Conservation (phyloP, 2,888 invertebrate genomes). For the Thereva nobilitata region DNA sequence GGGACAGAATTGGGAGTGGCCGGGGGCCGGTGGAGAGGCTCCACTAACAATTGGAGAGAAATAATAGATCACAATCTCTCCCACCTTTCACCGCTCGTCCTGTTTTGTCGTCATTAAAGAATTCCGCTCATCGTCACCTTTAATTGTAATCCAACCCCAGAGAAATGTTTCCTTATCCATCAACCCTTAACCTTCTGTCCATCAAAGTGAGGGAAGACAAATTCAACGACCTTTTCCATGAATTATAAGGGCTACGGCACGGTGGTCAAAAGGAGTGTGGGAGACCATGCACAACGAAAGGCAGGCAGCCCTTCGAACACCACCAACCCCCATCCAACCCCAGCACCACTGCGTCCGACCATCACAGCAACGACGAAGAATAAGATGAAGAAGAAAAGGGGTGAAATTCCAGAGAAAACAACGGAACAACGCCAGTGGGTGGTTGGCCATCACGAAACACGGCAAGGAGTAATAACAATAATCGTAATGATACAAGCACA, state of each 20-base stretch:
- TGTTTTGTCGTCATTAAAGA: not conserved
- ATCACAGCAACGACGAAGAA: slow-evolving; percentile 13
- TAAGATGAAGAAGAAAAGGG: slow-evolving; percentile 31
- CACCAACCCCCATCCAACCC: no score
- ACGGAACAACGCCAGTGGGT: slow-evolving; percentile 3
- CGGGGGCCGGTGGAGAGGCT: no score
- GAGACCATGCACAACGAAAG: not conserved
- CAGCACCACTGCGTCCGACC: not conserved
- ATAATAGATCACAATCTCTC: no score
- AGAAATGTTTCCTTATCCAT: slow-evolving; percentile 16
- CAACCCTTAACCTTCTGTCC: slow-evolving; percentile 24
- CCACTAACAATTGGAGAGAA: no score
- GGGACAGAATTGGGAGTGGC: no score
- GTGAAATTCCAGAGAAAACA: slow-evolving; percentile 28
- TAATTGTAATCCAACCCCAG: slow-evolving; percentile 1
- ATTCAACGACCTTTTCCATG: slow-evolving; percentile 29
- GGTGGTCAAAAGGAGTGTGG: slow-evolving; percentile 14
- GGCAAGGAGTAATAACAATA: slow-evolving; percentile 48
- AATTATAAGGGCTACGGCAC: slow-evolving; percentile 26
- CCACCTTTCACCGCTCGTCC: no score
- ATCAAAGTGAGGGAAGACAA: slow-evolving; percentile 27
- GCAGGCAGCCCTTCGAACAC: no score
- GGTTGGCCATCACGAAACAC: slow-evolving; percentile 41
- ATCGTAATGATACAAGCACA: slow-evolving; percentile 46
- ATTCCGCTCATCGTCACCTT: slow-evolving; percentile 15